phyloP scores from a whole-genome alignment of 2,113 vertebrate species.

The Catharus bicknelli region DNA sequence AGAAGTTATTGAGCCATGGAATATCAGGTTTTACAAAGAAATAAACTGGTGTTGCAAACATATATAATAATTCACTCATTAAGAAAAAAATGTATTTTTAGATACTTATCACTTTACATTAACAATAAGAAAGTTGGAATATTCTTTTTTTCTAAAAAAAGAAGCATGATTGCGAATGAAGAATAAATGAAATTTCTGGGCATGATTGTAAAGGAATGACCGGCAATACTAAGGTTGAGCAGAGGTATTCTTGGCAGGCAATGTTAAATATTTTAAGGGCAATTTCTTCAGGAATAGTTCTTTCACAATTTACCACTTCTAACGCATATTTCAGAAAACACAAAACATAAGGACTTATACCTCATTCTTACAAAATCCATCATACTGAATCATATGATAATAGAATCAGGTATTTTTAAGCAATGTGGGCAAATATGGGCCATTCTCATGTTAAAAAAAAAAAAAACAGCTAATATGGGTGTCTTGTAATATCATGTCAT shows the following conservation, averaged over 20 bases:
- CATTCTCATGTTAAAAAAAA: not conserved
- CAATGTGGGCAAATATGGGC: not conserved
- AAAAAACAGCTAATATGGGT: not conserved
- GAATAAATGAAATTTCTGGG: not conserved
- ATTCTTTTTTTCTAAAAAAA: not conserved
- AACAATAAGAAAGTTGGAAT: not conserved
- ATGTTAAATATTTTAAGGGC: not conserved
- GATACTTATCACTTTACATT: not conserved
- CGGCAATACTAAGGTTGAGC: not conserved
- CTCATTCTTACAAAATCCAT: not conserved
- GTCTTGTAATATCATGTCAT: not conserved
- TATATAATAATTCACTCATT: not conserved
- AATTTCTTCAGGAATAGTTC: not conserved
- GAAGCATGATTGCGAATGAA: not conserved
- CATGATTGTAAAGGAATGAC: not conserved
- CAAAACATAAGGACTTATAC: not conserved
- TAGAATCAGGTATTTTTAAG: not conserved
- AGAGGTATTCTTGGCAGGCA: not conserved
- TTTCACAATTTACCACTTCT: not conserved
- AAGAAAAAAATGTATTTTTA: not conserved
- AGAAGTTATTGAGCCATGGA: not conserved
- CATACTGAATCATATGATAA: not conserved
- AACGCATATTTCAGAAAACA: conserved; percentile 16
- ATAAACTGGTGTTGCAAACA: not conserved
- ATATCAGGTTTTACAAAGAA: not conserved